Evolutionary conservation across 2,888 invertebrate genomes (phyloP).

Genomic region (Hirtodrosophila cameraria): DNA sequence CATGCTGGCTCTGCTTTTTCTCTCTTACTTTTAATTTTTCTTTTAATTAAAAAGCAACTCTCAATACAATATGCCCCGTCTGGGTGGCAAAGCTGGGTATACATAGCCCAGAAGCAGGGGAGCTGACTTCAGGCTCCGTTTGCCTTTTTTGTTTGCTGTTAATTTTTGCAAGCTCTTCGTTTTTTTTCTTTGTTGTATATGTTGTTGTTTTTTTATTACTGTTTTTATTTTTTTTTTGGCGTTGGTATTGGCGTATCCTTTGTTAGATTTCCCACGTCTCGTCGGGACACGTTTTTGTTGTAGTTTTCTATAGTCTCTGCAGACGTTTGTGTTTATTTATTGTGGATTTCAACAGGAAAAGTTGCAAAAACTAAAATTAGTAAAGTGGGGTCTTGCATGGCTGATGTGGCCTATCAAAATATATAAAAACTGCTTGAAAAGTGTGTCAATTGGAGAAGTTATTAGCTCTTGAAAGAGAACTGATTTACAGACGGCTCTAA

Average conservation of each 20-base stretch:
- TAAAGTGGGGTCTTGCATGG: constrained; percentile 50
- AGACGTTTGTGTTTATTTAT: constrained; percentile 68
- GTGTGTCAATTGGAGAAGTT: constrained; percentile 70
- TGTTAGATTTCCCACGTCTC: constrained; percentile 73
- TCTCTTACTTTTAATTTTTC: constrained; percentile 51
- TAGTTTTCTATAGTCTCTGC: constrained; percentile 46
- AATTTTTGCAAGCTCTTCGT: constrained; percentile 52
- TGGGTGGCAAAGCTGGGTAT: constrained; percentile 4
- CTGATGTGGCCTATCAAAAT: constrained; percentile 47
- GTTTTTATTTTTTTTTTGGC: constrained; percentile 19
- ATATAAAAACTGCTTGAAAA: constrained; percentile 33
- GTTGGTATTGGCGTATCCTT: constrained; percentile 55
- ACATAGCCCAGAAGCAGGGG: constrained; percentile 19
- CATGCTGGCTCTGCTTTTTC: constrained; percentile 16
- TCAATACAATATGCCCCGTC: constrained; percentile 74
- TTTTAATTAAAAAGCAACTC: constrained; percentile 79
- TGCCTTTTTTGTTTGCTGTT: constrained; percentile 72
- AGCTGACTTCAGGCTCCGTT: constrained; percentile 48
- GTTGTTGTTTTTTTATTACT: constrained; percentile 20
- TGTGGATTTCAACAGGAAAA: constrained; percentile 66
- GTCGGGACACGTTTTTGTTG: constrained; percentile 46
- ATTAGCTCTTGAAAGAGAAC: constrained; percentile 35
- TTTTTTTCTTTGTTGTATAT: constrained; percentile 13
- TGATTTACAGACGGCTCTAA: constrained; percentile 5
- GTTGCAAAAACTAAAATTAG: constrained; percentile 73